Base-by-base conservation (phyloP, 2,888 invertebrate species). In the Rambutsinella grinnellia region DNA sequence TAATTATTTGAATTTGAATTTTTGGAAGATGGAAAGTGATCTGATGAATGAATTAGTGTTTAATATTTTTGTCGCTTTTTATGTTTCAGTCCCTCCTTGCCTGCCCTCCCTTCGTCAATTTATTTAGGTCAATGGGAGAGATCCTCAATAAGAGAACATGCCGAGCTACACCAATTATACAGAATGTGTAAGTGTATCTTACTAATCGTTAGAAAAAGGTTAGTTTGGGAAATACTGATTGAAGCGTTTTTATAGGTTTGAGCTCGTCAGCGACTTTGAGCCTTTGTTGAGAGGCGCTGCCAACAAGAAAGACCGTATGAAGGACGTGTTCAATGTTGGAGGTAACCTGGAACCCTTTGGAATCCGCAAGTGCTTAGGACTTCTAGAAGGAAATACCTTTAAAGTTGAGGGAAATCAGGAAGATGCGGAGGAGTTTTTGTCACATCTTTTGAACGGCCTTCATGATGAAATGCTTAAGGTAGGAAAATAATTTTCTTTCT, bases 401-500 rank as follows among this genome's bases (percentile, higher is more conserved):
- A 86, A 86, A 80, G 92, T 94, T 65, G 95, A 95, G 86, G 97
- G 96, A 0, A 89, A 95, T 21, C 98, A 98, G 87, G 97, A 98
- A 86, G 98, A 99, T 88, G 98, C 98, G 0, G 98, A 99, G 87
- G 98, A 99, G 86, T 97, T 98, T 88, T 90, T 98, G 1, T 94
- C 96, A 6, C 95, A 94, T 86, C 89, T 98, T 79, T 90, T 99
- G 24, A 98, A 97, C 88, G 94, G 94, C 26, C 90, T 98, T 69
- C 97, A 97, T 86, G 98, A 98, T 87, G 98, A 99, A 89, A 97
- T 98, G 96, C 90, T 95, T 2, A 95, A 96, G 89, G 93, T 94
- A 58, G 49, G 51, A 21, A 36, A 36, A 36, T 36, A 17, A n/a
- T n/a, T n/a, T n/a, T n/a, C n/a, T n/a, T n/a, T 49, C 19, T 49